Conservation (phyloP, 2,797 vertebrate genomes). For the Rhinatrema bivittatum region DNA sequence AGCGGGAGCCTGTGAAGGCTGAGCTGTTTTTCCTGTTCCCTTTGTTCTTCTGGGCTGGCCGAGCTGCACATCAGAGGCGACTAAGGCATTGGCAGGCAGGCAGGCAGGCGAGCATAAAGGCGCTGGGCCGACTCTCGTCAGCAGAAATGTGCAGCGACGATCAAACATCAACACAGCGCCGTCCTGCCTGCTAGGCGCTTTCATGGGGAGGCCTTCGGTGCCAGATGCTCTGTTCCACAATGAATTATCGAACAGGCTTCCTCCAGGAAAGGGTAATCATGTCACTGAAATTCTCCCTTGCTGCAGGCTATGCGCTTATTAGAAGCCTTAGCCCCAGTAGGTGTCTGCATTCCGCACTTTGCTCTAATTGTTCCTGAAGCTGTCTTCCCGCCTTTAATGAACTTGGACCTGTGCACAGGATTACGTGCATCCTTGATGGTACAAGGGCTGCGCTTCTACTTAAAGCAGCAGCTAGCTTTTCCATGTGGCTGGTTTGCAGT, state of each 20-base stretch:
- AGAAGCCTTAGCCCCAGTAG: neutral
- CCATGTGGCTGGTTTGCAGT: neutral
- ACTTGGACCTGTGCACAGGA: neutral
- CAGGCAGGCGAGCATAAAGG: neutral
- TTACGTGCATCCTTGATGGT: slow-evolving; percentile 7
- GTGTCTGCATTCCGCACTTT: fast-evolving
- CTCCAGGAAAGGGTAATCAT: neutral
- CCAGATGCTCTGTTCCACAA: neutral
- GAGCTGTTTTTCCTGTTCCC: neutral
- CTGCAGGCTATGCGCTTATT: neutral
- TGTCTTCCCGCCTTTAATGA: neutral
- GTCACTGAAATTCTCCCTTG: slow-evolving; percentile 6
- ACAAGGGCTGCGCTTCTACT: neutral
- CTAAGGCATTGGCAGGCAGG: neutral
- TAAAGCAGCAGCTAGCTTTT: neutral
- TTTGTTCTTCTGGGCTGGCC: neutral
- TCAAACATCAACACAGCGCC: neutral
- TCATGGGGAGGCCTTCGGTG: no score
- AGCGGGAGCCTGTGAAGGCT: fast-evolving
- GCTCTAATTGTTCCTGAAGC: neutral
- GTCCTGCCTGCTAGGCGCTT: fast-evolving
- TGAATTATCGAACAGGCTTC: neutral
- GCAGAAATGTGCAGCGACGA: neutral
- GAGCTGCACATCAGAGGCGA: neutral
- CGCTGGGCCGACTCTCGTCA: neutral